These are phyloP conservation scores for Eidolon helvum DNA, from an alignment of 2,113 vertebrate species.

Conservation along the genomic window DNA sequence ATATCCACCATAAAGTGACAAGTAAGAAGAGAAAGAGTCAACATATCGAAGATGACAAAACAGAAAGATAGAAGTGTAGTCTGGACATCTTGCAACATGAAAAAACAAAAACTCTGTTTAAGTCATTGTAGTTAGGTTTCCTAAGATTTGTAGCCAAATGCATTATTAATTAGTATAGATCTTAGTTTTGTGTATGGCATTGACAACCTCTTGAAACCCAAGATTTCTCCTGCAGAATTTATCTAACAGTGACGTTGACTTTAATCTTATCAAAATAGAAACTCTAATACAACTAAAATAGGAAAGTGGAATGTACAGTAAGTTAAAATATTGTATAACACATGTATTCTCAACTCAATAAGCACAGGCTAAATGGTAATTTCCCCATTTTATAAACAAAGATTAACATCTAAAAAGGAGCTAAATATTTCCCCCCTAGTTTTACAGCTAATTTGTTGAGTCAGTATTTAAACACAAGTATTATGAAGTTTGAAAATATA, in stretches of 20 bases:
- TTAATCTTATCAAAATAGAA: not conserved
- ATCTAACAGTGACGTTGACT: not conserved
- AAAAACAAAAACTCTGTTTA: not conserved
- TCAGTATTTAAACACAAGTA: not conserved
- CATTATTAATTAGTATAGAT: not conserved
- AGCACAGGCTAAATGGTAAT: not conserved
- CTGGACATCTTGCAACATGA: not conserved
- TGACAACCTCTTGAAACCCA: constrained; percentile 5
- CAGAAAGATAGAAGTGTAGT: not conserved
- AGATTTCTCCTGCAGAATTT: not conserved
- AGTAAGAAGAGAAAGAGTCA: not conserved
- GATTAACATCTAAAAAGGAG: not conserved
- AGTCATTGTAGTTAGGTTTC: not conserved
- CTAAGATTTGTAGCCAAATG: not conserved
- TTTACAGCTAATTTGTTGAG: not conserved
- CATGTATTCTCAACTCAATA: not conserved
- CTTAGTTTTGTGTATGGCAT: not conserved
- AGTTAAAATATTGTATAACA: not conserved
- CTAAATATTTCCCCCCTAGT: not conserved
- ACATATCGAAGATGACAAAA: not conserved
- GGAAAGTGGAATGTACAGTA: not conserved
- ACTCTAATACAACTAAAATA: not conserved
- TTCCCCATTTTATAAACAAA: not conserved
- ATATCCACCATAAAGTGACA: not conserved
- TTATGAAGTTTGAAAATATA: not conserved